Evolutionary conservation across 2,888 invertebrate species (phyloP), one percentile per base, ranked within the genome.

Genomic region (Nemurella pictetii): DNA sequence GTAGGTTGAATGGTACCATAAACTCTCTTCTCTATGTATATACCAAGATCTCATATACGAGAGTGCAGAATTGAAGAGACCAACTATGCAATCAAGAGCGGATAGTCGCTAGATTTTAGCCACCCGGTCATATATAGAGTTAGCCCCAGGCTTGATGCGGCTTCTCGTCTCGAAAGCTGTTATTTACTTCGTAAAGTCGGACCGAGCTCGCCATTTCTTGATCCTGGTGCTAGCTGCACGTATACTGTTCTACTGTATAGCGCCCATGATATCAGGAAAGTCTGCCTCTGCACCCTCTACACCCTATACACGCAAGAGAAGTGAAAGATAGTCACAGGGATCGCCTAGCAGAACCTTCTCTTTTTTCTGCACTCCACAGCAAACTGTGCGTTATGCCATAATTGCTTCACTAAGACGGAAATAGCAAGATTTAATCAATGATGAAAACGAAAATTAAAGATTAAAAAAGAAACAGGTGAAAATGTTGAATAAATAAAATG

Each of bases 181-280:
- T 75, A 75, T 75, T 75, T 75, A 75, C 75, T 75, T 75, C 75
- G 75, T 26, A 75, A 75, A 75, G 75, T 75, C 75, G 55, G 55
- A 55, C 55, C 3, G 55, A 7, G 55, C 9, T 26, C 25, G 9
- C 75, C 75, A 75, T 28, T 3, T 75, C 75, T 75, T 75, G 25
- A 75, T 75, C 55, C 12, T 55, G 32, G 55, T 55, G 9, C n/a
- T 55, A 55, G 32, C 32, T 55, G 55, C 55, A 55, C 15, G 55
- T 15, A 55, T 55, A 55, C 9, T 55, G 55, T 55, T 55, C 26
- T 74, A 4, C 74, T 26, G 27, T 75, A n/a, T 75, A 9, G 27
- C 9, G 27, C 12, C n/a, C n/a, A 9, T 75, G 29, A 75, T 2
- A 75, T 75, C 75, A 7, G 20, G 12, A 55, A 55, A 20, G 55